Evolutionary conservation across 2,797 vertebrate genomes (phyloP), one percentile per base, ranked within the genome.

Genomic region (Alca torda): DNA sequence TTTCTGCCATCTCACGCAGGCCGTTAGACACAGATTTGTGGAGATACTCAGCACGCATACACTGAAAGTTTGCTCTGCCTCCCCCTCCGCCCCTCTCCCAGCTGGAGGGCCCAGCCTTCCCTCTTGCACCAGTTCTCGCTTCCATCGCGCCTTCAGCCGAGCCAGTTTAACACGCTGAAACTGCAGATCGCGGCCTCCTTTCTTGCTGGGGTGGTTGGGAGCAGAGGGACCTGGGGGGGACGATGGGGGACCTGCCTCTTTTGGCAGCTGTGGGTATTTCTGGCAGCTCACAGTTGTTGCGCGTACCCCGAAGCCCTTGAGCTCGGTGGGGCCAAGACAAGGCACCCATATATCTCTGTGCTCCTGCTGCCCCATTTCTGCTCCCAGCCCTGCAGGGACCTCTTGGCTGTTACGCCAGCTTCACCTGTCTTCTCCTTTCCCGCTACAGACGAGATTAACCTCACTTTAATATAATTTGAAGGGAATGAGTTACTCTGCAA

Each of bases 401-500:
- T 45, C 45, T 45, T 45, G 45, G 45, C 45, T 45, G 45, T 45
- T 45, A 19, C 45, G 4, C 18, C 45, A 45, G 45, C 45, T 19
- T 45, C 45, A 45, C 45, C 45, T 45, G 45, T 45, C 45, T 45
- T 19, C 45, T 45, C 45, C 45, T 18, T 45, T 45, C 45, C 80
- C 72, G 26, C 37, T 45, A 2, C 18, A 10, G 59, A 91, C 17
- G 60, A 96, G 43, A 92, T 90, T 93, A 93, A 75, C 11, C 77
- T 90, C 0, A 0, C 24, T 63, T 87, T 83, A 67, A 61, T 70
- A 84, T 74, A 51, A 53, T 93, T 93, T 79, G 45, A 90, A 78
- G 86, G 67, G 70, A 86, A 88, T 70, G 43, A 90, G 88, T 93
- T 84, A 79, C 41, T 64, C 46, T 74, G 64, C 68, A 89, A 89